Percentiles rank a stretch among this genome's conserved stretches.
phyloP scores from a whole-genome alignment of 2,888 invertebrate genomes.

The Lithosia quadra region DNA sequence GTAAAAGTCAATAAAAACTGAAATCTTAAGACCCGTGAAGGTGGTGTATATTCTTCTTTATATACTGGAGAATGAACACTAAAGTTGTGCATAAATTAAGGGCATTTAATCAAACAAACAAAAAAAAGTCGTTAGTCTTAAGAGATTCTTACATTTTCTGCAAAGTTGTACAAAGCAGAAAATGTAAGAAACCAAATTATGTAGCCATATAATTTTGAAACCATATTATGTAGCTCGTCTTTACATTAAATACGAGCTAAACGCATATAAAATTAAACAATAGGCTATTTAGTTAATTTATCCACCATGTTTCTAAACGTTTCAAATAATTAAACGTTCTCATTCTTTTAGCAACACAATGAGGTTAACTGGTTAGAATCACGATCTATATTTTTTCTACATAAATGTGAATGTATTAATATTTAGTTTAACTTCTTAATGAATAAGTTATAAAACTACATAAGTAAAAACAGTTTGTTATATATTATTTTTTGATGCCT shows the following conservation, averaged over 20 bases:
- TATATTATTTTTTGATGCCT: not conserved
- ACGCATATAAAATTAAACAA: not conserved
- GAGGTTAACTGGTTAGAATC: slow-evolving; percentile 7
- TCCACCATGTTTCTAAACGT: slow-evolving; percentile 8
- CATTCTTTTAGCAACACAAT: slow-evolving; percentile 11
- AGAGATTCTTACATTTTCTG: too few relatives aligned
- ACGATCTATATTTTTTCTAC: not conserved
- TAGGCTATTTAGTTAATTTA: not conserved
- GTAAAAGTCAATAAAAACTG: not conserved
- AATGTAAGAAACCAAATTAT: not conserved
- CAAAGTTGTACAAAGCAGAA: not conserved
- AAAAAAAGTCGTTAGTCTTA: too few relatives aligned
- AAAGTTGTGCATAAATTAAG: not conserved
- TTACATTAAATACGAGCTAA: not conserved
- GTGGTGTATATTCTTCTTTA: not conserved
- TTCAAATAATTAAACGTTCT: slow-evolving; percentile 11
- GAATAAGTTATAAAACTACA: not conserved
- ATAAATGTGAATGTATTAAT: slow-evolving; percentile 1
- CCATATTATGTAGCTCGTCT: not conserved
- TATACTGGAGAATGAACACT: not conserved
- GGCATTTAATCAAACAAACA: too few relatives aligned
- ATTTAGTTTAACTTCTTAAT: not conserved
- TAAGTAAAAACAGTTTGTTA: not conserved
- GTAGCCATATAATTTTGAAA: not conserved
- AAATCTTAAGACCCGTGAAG: not conserved